phyloP scores from a whole-genome alignment of 2,888 invertebrate species.

The Eulithis testata region DNA sequence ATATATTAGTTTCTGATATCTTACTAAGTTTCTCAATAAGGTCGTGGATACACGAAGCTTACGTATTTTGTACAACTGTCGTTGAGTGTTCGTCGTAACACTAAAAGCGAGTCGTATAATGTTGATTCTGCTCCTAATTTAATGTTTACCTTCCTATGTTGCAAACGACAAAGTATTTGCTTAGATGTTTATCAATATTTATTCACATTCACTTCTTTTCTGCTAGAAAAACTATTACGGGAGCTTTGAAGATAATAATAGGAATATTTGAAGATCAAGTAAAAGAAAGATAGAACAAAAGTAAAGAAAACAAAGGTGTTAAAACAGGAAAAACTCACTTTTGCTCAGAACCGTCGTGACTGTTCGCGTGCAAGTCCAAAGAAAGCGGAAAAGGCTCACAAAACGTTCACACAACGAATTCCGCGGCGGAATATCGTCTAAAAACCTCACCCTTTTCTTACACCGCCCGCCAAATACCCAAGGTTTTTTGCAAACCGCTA shows the following conservation, averaged over 20 bases:
- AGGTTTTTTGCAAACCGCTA: conserved; percentile 61
- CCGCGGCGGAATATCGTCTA: conserved; percentile 59
- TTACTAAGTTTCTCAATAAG: conserved; percentile 26
- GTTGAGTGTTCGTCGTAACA: conserved; percentile 32
- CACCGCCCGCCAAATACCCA: conserved; percentile 55
- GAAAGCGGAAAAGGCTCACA: conserved; percentile 62
- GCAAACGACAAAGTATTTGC: conserved; percentile 35
- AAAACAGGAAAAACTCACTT: conserved; percentile 51
- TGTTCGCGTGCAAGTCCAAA: conserved; percentile 66
- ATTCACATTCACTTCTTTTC: conserved; percentile 4
- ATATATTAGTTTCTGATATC: conserved; percentile 16
- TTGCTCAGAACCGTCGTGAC: conserved; percentile 66
- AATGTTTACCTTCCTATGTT: conserved; percentile 33
- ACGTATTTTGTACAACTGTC: conserved; percentile 30
- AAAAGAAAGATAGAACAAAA: background rate
- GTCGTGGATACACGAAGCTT: conserved; percentile 22
- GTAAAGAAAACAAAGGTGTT: conserved; percentile 16
- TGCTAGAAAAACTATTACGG: background rate
- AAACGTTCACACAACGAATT: conserved; percentile 64
- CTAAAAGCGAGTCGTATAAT: conserved; percentile 38
- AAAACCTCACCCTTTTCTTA: conserved; percentile 75
- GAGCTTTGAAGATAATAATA: background rate
- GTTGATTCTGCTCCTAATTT: conserved; percentile 41
- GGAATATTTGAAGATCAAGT: no score
- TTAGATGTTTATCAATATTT: conserved; percentile 23